Evolutionary conservation across 2,797 vertebrate species (phyloP).

Genomic region (Acrocephalus scirpaceus): DNA sequence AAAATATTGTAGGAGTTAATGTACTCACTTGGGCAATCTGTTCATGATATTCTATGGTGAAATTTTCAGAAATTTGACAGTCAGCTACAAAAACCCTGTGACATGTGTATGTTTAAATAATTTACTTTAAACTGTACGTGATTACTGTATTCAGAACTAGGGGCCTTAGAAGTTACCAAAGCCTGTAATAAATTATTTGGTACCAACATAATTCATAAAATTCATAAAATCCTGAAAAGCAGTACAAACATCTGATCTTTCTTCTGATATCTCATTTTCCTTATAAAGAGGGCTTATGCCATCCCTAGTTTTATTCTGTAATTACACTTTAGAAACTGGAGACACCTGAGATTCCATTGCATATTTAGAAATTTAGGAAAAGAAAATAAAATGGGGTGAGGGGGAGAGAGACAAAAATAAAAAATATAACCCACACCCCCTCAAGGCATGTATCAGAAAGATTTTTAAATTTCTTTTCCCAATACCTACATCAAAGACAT

Average conservation of each 20-base stretch:
- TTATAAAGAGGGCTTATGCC: background rate
- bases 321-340: background rate
- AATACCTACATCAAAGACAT: background rate
- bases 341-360: background rate
- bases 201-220: background rate
- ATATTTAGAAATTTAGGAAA: background rate
- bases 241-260: background rate
- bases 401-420: background rate
- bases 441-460: background rate
- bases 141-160: background rate
- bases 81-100: background rate
- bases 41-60: rapidly evolving
- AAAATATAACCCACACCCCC: background rate
- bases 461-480: background rate
- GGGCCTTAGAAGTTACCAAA: background rate
- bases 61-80: background rate
- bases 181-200: background rate
- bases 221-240: background rate
- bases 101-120: background rate
- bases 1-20: background rate
- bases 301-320: background rate
- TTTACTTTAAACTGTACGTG: background rate
- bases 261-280: background rate
- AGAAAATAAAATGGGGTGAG: rapidly evolving
- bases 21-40: background rate